phyloP scores from a whole-genome alignment of 2,888 invertebrate genomes.

The Eupithecia abbreviata region DNA sequence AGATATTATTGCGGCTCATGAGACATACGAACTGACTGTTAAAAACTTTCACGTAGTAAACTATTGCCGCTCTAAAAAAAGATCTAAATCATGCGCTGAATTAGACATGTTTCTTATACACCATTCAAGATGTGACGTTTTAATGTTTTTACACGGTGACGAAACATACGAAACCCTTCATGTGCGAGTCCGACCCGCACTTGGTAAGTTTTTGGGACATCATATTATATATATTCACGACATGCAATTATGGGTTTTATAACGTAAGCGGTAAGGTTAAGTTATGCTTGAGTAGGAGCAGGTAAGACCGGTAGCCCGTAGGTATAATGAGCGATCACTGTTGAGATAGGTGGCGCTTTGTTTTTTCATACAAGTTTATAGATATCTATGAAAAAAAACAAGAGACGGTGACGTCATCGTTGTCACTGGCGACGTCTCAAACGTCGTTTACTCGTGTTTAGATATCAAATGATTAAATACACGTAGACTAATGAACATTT shows the following conservation, averaged over 20 bases:
- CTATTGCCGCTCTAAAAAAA: no score
- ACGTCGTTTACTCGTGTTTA: neutral
- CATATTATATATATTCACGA: no score
- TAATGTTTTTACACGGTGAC: neutral
- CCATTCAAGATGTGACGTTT: neutral
- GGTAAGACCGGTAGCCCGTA: no score
- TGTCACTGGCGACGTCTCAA: neutral
- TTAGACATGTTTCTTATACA: no score
- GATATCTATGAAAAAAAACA: neutral
- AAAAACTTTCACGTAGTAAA: neutral
- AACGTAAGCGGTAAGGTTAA: slow-evolving; percentile 14
- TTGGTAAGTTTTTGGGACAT: no score
- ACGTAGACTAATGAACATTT: no score
- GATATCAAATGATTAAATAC: no score
- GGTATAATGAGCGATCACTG: neutral
- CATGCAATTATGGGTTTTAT: slow-evolving; percentile 12
- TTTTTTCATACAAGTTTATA: neutral
- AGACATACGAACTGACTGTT: neutral
- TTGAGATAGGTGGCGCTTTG: neutral
- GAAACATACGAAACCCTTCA: no score
- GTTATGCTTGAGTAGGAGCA: slow-evolving; percentile 19
- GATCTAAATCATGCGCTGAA: no score
- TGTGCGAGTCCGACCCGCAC: no score
- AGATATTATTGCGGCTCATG: neutral
- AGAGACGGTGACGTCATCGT: neutral